Evolutionary conservation across 2,888 invertebrate species (phyloP).

Genomic region (Lysandra coridon): DNA sequence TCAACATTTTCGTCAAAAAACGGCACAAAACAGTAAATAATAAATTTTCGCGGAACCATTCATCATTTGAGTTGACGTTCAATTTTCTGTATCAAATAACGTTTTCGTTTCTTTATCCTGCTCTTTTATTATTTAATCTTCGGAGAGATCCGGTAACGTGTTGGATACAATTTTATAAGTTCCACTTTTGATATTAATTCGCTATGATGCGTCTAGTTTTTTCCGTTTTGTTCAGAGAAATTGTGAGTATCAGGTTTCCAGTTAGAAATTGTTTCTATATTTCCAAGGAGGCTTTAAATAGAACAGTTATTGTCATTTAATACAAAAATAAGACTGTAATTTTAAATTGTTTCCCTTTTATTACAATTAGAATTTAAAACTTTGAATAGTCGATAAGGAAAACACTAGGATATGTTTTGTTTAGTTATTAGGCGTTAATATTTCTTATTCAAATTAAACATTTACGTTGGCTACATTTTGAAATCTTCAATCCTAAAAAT

Average conservation of each 20-base stretch:
- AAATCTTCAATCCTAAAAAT: too few relatives aligned
- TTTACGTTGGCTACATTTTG: too few relatives aligned
- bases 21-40: conserved; percentile 41
- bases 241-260: background rate
- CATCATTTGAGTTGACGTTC: conserved; percentile 68
- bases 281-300: background rate
- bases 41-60: conserved; percentile 58
- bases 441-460: too few relatives aligned
- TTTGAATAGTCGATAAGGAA: too few relatives aligned
- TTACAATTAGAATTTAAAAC: too few relatives aligned
- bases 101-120: conserved; percentile 47
- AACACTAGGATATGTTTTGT: too few relatives aligned
- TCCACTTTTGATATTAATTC: conserved; percentile 29
- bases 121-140: conserved; percentile 41
- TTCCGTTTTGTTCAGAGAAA: background rate
- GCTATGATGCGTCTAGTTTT: conserved; percentile 17
- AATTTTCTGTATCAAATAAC: conserved; percentile 62
- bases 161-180: conserved; percentile 31
- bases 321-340: too few relatives aligned
- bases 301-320: too few relatives aligned
- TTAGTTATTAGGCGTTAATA: too few relatives aligned
- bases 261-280: background rate
- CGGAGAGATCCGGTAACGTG: conserved; percentile 30
- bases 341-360: too few relatives aligned
- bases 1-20: conserved; percentile 23